Evolutionary conservation across 2,113 vertebrate genomes (phyloP), one percentile per base, ranked within the genome.

Genomic region (Theristicus caerulescens): DNA sequence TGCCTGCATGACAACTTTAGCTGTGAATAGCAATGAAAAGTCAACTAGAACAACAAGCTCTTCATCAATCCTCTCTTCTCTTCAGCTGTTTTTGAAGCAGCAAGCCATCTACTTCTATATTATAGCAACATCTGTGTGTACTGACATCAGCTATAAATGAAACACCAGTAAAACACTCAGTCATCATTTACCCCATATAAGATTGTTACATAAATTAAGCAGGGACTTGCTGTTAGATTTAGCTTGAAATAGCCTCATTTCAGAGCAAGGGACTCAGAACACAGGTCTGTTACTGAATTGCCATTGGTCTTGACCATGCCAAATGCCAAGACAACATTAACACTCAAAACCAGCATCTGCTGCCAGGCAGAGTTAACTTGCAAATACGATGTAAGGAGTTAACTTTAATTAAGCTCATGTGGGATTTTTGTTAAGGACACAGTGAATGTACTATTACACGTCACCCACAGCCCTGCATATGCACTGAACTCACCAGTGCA

Each of bases 401-500:
- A 18, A 34, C 27, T 72, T 52, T 25, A 40, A 19, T 46, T 40
- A 40, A 59, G 44, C 29, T 64, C 36, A 54, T 8, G 6, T n/a
- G 40, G 32, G 13, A 24, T 38, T 88, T 65, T 36, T 61, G 21
- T 64, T 61, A 27, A 49, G 47, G 24, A 15, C 15, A 19, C 3
- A 18, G n/a, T 38, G 61, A 58, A 20, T 5, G 10, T 82, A 34
- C 47, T 25, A 24, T 52, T 64, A 9, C 8, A 7, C 14, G 19
- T 46, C 42, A n/a, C 38, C 21, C 6, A 3, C 13, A 29, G 59
- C 44, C 58, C 66, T 36, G 27, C 15, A 2, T 1, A 0, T 4
- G 12, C 16, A 14, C 20, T 7, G 51, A 65, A 27, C 18, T 10
- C 77, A 26, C 5, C 1, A 0, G 5, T 4, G 38, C 38, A 76